Evolutionary conservation across 2,797 vertebrate genomes (phyloP), one percentile per base, ranked within the genome.

Genomic region (Mastacembelus armatus): DNA sequence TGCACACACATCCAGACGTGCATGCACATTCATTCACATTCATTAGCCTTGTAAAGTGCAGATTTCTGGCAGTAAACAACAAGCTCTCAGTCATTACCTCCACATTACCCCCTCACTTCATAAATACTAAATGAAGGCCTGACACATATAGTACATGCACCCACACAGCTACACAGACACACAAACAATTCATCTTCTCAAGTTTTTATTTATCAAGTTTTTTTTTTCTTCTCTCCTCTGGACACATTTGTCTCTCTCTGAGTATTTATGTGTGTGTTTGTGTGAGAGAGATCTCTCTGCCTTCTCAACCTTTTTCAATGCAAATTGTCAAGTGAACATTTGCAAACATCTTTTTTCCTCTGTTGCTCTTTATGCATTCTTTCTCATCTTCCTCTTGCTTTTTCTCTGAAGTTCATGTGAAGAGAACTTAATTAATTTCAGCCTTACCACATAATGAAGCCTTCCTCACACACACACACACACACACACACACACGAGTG

Each of bases 351-450:
- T 39, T 71, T 43, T 59, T 71, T 52, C 50, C 47, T 50, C 56
- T 22, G 55, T 60, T 18, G 2, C 32, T 76, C 48, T 72, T 71
- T 58, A 65, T 35, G 71, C 52, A 71, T 76, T 78, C 55, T 64
- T 74, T 84, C 58, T 66, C 59, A 78, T 82, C 72, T 64, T 66
- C 50, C 19, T 72, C 59, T 70, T 0, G 15, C 49, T 35, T 62
- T 66, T 55, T 42, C 63, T 77, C 69, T 58, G 71, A 82, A 79
- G 78, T 68, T 42, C 32, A 50, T 76, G 62, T 58, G 63, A 66
- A 59, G 66, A 51, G 21, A 77, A 77, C 51, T 51, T 65, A 65
- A 82, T 85, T 81, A 75, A 88, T 81, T 71, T 79, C 45, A 42
- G 35, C 52, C 44, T 69, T 62, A 45, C 73, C 35, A 30, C 54